These are phyloP conservation scores for Procambarus clarkii DNA, from an alignment of 1,140 invertebrate species.

Conservation along the genomic window DNA sequence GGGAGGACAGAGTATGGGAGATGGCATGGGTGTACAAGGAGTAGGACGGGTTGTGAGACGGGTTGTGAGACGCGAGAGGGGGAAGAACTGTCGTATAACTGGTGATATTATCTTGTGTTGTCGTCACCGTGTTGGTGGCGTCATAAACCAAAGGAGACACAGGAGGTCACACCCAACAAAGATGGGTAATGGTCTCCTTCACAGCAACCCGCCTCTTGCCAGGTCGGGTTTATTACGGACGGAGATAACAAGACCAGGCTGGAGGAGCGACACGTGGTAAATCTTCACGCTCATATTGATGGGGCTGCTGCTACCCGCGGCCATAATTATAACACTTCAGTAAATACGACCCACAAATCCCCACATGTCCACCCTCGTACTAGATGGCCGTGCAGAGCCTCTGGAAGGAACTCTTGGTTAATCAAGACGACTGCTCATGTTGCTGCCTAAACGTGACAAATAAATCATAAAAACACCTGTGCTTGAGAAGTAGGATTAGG, in stretches of 20 bases:
- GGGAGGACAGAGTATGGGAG: too few relatives aligned
- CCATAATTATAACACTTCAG: background rate
- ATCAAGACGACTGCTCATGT: too few relatives aligned
- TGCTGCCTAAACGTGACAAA: too few relatives aligned
- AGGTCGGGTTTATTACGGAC: background rate
- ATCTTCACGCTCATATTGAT: background rate
- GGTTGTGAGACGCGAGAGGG: background rate
- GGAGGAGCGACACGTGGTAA: background rate
- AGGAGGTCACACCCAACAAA: background rate
- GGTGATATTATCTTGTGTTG: background rate
- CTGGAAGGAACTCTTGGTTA: too few relatives aligned
- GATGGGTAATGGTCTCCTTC: background rate
- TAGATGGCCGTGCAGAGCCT: too few relatives aligned
- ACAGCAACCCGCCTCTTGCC: background rate
- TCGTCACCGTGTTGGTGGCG: too few relatives aligned
- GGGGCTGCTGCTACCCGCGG: too few relatives aligned
- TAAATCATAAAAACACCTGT: too few relatives aligned
- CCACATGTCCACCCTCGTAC: background rate
- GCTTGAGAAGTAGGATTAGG: too few relatives aligned
- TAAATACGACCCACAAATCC: background rate
- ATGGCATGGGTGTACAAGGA: too few relatives aligned
- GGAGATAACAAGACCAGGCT: background rate
- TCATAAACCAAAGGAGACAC: background rate
- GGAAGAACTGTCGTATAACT: slow-evolving; percentile 6
- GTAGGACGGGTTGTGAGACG: background rate